Conservation (phyloP, 2,113 vertebrate genomes). For the Sinocyclocheilus anshuiensis region DNA sequence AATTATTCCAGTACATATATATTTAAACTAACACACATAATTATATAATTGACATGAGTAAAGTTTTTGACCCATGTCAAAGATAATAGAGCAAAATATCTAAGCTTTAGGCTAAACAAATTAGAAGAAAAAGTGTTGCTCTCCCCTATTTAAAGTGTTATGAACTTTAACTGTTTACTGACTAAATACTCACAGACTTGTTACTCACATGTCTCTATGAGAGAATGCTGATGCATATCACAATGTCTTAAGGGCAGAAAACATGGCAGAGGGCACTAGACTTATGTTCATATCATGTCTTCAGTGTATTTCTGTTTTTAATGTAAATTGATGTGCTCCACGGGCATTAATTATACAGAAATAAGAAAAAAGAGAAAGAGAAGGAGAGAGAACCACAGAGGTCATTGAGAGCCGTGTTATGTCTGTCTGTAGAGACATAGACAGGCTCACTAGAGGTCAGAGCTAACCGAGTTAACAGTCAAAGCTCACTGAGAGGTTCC, state of each 20-base stretch:
- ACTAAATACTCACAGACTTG: background rate
- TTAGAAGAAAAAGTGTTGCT: background rate
- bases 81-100: background rate
- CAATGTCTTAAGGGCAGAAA: background rate
- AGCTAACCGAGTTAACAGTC: slow-evolving; percentile 50
- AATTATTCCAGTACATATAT: no score
- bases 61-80: background rate
- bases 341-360: slow-evolving; percentile 57
- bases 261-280: background rate
- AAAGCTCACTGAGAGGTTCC: slow-evolving; percentile 54
- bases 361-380: slow-evolving; percentile 36
- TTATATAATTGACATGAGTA: background rate
- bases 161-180: slow-evolving; percentile 14
- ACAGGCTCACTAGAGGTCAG: slow-evolving; percentile 63
- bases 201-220: background rate
- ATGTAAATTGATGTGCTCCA: slow-evolving; percentile 68
- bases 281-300: slow-evolving; percentile 36
- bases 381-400: slow-evolving; percentile 41
- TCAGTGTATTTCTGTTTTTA: slow-evolving; percentile 69
- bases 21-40: no score
- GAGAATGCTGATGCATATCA: background rate
- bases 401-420: slow-evolving; percentile 44
- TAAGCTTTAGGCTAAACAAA: background rate
- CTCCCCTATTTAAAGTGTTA: background rate
- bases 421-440: slow-evolving; percentile 45